These are phyloP conservation scores for Dicrostonyx torquatus DNA, from an alignment of 2,797 vertebrate species.

Conservation along the genomic window DNA sequence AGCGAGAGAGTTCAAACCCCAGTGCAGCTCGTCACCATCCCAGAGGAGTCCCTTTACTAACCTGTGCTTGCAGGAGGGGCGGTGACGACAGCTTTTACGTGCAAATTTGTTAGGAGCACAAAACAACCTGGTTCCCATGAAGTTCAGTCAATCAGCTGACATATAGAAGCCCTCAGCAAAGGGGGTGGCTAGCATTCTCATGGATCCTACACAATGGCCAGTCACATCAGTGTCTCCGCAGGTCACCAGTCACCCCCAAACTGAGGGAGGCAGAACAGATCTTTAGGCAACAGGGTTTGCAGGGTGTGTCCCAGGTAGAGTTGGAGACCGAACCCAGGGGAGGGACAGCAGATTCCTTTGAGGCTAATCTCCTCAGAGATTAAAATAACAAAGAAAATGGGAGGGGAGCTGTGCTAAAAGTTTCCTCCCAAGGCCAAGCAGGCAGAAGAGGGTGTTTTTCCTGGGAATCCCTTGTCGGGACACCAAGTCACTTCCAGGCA, in stretches of 20 bases:
- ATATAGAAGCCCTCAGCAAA: rapidly evolving
- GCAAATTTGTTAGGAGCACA: not conserved
- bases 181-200: rapidly evolving
- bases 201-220: rapidly evolving
- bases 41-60: not conserved
- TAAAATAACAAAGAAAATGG: not conserved
- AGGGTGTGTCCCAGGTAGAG: too few relatives aligned
- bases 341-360: not conserved
- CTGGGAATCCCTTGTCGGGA: not conserved
- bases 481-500: not conserved
- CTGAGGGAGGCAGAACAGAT: too few relatives aligned
- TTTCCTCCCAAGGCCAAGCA: not conserved
- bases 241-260: not conserved
- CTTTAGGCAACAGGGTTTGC: too few relatives aligned
- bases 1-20: not conserved
- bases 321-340: not conserved
- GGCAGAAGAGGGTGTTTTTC: not conserved
- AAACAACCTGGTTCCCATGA: rapidly evolving
- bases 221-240: not conserved
- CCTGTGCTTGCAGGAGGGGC: not conserved
- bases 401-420: not conserved
- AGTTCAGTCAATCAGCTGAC: rapidly evolving
- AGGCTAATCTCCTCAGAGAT: not conserved
- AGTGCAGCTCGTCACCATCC: not conserved
- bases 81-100: rapidly evolving